A percentile compares a stretch with the other conserved stretches of the same genome.
phyloP scores from a whole-genome alignment of 1,140 invertebrate species.

The Eriocheir sinensis region DNA sequence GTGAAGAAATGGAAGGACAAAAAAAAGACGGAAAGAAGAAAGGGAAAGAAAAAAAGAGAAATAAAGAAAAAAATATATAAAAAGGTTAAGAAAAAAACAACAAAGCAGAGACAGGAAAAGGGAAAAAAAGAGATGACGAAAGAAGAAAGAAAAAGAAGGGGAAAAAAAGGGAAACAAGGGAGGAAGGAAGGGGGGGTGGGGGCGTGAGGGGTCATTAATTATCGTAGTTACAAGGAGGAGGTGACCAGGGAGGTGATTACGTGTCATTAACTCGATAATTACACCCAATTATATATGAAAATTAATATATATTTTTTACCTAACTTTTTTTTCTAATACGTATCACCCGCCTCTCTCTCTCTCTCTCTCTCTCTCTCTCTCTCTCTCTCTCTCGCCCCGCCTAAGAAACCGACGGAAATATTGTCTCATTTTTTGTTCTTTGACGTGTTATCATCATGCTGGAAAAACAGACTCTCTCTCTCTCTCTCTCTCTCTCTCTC shows the following conservation, averaged over 20 bases:
- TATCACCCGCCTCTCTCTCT: not conserved
- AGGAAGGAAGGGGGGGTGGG: not conserved
- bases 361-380: not conserved
- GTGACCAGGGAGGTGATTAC: not conserved
- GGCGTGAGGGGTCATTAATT: not conserved
- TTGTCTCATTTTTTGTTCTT: too few relatives aligned
- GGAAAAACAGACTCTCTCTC: too few relatives aligned
- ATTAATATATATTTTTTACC: not conserved
- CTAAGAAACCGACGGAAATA: too few relatives aligned
- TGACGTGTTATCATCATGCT: too few relatives aligned
- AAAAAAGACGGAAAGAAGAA: not conserved
- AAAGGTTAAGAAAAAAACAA: not conserved
- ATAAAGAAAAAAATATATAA: not conserved
- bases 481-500: conserved; percentile 22
- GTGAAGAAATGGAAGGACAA: not conserved
- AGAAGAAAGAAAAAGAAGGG: too few relatives aligned
- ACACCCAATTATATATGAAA: not conserved
- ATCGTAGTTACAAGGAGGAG: not conserved
- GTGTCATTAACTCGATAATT: conserved; percentile 5
- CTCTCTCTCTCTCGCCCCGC: not conserved
- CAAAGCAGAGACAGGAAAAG: not conserved
- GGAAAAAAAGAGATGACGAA: not conserved
- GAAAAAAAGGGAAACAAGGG: not conserved
- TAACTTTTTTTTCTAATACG: too few relatives aligned
- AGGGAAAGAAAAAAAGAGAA: not conserved